Conservation (phyloP, 1,140 invertebrate species). For the Myzus persicae region DNA sequence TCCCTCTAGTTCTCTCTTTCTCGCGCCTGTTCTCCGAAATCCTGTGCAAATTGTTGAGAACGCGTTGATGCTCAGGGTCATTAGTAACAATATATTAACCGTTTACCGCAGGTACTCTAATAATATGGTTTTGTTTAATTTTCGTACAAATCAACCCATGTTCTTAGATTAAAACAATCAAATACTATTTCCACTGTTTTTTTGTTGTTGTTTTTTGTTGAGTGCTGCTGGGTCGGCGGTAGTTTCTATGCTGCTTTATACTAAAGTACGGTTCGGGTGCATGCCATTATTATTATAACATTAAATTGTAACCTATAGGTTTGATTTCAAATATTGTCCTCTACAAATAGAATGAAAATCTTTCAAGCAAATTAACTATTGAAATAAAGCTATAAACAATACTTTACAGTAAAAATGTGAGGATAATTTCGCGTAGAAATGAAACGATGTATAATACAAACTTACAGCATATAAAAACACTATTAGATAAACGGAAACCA, state of each 20-base stretch:
- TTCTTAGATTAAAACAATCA: not conserved
- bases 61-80: not conserved
- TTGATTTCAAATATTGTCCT: too few relatives aligned
- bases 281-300: too few relatives aligned
- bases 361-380: not conserved
- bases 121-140: not conserved
- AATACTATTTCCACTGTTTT: not conserved
- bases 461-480: not conserved
- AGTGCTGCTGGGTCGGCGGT: too few relatives aligned
- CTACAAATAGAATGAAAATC: not conserved
- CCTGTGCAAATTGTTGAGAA: not conserved
- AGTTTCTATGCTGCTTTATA: too few relatives aligned
- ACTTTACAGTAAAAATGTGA: not conserved
- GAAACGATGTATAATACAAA: not conserved
- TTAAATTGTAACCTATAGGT: too few relatives aligned
- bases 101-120: not conserved
- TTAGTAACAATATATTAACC: not conserved
- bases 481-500: not conserved
- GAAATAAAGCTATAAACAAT: not conserved
- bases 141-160: not conserved
- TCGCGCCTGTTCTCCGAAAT: not conserved
- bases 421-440: not conserved
- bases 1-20: not conserved
- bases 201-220: too few relatives aligned
- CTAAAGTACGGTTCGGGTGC: too few relatives aligned